Base-by-base conservation (phyloP, 2,113 vertebrate species). In the Anolis sagrei region DNA sequence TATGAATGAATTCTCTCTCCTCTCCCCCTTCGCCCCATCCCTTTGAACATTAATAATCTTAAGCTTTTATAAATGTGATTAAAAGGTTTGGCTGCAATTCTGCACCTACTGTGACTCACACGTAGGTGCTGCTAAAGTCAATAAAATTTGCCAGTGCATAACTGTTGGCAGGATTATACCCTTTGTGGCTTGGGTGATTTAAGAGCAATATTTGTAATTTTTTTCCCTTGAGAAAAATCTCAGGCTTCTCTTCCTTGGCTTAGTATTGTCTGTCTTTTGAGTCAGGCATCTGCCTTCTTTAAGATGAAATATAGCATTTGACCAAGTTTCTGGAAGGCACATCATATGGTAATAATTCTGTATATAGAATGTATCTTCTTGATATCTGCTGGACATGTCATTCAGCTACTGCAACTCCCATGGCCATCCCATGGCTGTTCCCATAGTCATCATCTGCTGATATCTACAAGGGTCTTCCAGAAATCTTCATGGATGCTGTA, bases 1-100 rank as follows among this genome's bases (percentile, higher is more conserved):
- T 93, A 49, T 87, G 86, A 92, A 93, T 79, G 79, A 87, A 90
- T 88, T 80, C 84, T 70, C 87, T 76, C 2, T 88, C 77, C 84
- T 70, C 86, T 73, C 2, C 49, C 82, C 82, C 91, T 78, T 36
- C 32, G 6, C 89, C 85, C 80, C 3, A 18, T 83, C 83, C 23
- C 1, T 21, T 85, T 62, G 75, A 36, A 23, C 64, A 85, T 91
- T 77, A 82, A 80, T 90, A 73, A 51, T 90, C 94, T 88, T 81
- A 92, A 81, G 16, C 74, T 83, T 83, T 87, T 19, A 89, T 87
- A 86, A 86, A 49, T 81, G 36, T n/a, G 83, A 87, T 87, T 81
- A 87, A 90, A 70, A 88, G 85, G 81, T 79, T 91, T 89, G 70
- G 58, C 70, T 80, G 23, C 16, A 27, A 48, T 73, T 78, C 49